A percentile compares a stretch with the other conserved stretches of the same genome.
phyloP scores from a whole-genome alignment of 2,797 vertebrate genomes.

The Urophycis tenuis region DNA sequence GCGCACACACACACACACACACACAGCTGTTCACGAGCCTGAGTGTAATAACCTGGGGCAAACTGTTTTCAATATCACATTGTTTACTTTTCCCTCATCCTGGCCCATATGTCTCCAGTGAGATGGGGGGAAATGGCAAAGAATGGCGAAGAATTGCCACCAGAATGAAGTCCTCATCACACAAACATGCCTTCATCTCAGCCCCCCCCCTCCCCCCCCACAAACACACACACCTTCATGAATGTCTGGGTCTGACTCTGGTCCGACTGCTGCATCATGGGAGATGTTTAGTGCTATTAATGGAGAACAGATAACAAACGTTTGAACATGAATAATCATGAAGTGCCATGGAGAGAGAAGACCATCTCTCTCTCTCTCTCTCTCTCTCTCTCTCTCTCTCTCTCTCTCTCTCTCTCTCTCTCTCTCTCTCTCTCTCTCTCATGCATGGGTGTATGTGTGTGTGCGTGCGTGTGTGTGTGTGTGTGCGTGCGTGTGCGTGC shows the following conservation, averaged over 20 bases:
- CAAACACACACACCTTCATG: no score
- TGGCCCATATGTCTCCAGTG: not conserved
- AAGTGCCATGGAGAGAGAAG: constrained; percentile 4
- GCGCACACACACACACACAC: no score
- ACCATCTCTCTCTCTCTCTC: not conserved
- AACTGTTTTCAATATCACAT: not conserved
- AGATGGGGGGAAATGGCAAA: not conserved
- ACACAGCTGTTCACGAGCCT: no score
- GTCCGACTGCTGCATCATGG: constrained; percentile 35
- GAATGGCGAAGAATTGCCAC: no score
- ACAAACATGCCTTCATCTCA: not conserved
- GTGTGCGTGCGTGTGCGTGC: no score
- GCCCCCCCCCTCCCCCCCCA: no score
- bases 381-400: not conserved
- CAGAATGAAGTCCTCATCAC: not conserved
- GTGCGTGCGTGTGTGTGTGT: no score
- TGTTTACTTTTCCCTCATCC: not conserved
- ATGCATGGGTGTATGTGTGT: no score
- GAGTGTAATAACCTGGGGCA: not conserved
- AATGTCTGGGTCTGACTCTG: constrained; percentile 44
- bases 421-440: not conserved
- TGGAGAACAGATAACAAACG: constrained; percentile 34
- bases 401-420: not conserved
- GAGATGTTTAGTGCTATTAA: constrained; percentile 40
- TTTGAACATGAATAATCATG: constrained; percentile 47